phyloP scores from a whole-genome alignment of 2,888 invertebrate genomes.

The Linnaemya tessellans region DNA sequence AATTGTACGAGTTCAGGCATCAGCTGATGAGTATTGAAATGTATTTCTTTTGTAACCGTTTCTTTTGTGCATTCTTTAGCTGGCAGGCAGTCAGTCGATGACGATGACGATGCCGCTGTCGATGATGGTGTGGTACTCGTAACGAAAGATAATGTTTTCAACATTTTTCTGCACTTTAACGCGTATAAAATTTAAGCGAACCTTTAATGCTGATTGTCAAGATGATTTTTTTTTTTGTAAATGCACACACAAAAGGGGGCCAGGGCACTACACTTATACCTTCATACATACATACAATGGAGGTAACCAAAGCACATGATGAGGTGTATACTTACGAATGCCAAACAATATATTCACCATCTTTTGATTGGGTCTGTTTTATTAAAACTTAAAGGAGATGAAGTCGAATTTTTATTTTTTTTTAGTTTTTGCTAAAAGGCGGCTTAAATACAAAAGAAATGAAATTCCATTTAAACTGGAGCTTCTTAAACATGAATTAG shows the following conservation, averaged over 20 bases:
- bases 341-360: conserved; percentile 43
- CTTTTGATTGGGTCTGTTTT: conserved; percentile 56
- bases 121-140: conserved; percentile 3
- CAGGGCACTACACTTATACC: neutral
- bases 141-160: conserved; percentile 66
- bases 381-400: conserved; percentile 54
- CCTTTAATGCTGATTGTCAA: conserved; percentile 66
- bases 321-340: conserved; percentile 51
- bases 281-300: neutral
- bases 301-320: conserved; percentile 34
- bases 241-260: conserved; percentile 17
- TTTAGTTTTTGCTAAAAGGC: conserved; percentile 53
- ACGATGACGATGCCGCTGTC: conserved; percentile 4
- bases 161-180: conserved; percentile 70
- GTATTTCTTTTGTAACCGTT: conserved; percentile 50
- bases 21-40: conserved; percentile 49
- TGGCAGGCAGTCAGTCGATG: neutral
- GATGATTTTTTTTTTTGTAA: conserved; percentile 16
- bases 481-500: conserved; percentile 61
- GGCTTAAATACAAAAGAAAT: conserved; percentile 71
- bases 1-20: conserved; percentile 43
- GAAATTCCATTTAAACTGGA: conserved; percentile 75
- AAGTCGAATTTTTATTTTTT: neutral
- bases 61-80: conserved; percentile 40
- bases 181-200: conserved; percentile 65